Percentiles rank a stretch among this genome's conserved stretches.
These are phyloP conservation scores for Tangara arthus DNA, from an alignment of 2,797 vertebrate species.

Conservation along the genomic window DNA sequence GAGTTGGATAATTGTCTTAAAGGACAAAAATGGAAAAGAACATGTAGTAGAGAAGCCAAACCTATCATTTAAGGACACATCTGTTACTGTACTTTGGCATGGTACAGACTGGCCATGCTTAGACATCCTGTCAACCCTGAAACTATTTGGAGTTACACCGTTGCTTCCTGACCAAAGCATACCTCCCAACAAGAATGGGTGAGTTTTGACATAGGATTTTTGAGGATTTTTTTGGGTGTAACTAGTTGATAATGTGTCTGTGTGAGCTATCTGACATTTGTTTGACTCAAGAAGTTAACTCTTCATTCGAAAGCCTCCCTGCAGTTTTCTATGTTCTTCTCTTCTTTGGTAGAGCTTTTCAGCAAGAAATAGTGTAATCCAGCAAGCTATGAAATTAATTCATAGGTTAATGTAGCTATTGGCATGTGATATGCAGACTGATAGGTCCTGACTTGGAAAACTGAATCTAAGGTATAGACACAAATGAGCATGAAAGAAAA, in stretches of 20 bases:
- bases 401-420: not conserved
- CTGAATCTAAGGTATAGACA: not conserved
- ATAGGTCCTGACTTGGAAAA: not conserved
- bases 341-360: not conserved
- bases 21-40: slow-evolving; percentile 73
- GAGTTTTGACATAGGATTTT: slow-evolving; percentile 34
- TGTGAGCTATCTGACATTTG: not conserved
- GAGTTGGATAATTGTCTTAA: slow-evolving; percentile 83
- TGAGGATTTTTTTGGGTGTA: not conserved
- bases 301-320: not conserved
- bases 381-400: not conserved
- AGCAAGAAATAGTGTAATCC: not conserved
- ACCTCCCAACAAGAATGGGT: slow-evolving; percentile 70
- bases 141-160: slow-evolving; percentile 81
- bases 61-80: slow-evolving; percentile 78
- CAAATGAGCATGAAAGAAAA: not conserved
- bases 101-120: slow-evolving; percentile 72
- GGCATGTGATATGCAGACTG: not conserved
- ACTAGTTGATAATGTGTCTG: not conserved
- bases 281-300: not conserved
- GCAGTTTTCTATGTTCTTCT: not conserved
- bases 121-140: slow-evolving; percentile 74
- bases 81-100: slow-evolving; percentile 80
- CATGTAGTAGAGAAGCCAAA: slow-evolving; percentile 69
- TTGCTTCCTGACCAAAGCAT: slow-evolving; percentile 66